These are phyloP conservation scores for Pinctada fucata DNA, from an alignment of 2,888 invertebrate species.

Conservation along the genomic window DNA sequence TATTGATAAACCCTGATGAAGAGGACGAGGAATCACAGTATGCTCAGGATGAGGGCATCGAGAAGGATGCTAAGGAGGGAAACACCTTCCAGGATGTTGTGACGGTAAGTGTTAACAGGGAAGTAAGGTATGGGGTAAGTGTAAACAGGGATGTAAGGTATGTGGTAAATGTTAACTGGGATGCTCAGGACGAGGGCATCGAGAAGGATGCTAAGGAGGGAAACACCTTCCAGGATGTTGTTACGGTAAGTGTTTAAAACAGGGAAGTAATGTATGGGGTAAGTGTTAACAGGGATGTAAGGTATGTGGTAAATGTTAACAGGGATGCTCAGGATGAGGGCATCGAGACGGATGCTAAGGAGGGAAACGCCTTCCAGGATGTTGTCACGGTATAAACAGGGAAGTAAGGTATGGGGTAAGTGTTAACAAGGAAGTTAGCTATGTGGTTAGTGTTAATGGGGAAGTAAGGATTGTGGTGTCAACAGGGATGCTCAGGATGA, in stretches of 20 bases:
- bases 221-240: slow-evolving; percentile 80
- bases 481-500: too few relatives aligned
- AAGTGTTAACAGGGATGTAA: too few relatives aligned
- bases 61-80: slow-evolving; percentile 73
- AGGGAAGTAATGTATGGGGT: too few relatives aligned
- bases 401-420: too few relatives aligned
- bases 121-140: neutral
- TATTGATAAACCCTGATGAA: slow-evolving; percentile 87
- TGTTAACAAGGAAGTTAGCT: too few relatives aligned
- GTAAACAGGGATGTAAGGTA: too few relatives aligned
- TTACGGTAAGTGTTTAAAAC: slow-evolving; percentile 80
- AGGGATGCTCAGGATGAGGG: slow-evolving; percentile 77
- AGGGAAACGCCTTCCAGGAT: slow-evolving; percentile 78
- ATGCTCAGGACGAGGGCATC: slow-evolving; percentile 78
- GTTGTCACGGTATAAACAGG: slow-evolving; percentile 83
- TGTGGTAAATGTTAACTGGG: too few relatives aligned
- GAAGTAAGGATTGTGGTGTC: too few relatives aligned
- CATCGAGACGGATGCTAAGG: slow-evolving; percentile 77
- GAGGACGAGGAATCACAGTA: slow-evolving; percentile 87
- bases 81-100: slow-evolving; percentile 80
- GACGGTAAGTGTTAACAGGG: slow-evolving; percentile 78
- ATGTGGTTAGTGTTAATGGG: too few relatives aligned
- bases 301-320: too few relatives aligned
- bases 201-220: slow-evolving; percentile 76
- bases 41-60: slow-evolving; percentile 81